These are phyloP conservation scores for Agrypnus murinus DNA, from an alignment of 2,888 invertebrate genomes.

Conservation along the genomic window DNA sequence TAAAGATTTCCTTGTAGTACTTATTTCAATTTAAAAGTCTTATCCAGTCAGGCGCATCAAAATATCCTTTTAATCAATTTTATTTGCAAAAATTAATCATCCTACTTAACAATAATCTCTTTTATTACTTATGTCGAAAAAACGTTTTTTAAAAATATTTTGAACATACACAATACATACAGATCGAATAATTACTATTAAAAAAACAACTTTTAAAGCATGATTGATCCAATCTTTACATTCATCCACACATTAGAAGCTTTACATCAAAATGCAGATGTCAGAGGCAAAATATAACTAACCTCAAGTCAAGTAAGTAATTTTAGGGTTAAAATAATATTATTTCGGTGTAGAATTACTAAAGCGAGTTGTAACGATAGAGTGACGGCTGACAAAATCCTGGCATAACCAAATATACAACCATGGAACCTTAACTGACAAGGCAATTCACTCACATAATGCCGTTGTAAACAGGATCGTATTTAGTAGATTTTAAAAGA, in stretches of 20 bases:
- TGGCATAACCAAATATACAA: conserved; percentile 46
- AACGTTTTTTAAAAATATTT: neutral
- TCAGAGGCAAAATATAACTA: conserved; percentile 37
- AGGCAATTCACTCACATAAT: conserved; percentile 33
- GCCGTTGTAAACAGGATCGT: conserved; percentile 15
- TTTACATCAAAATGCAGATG: conserved; percentile 22
- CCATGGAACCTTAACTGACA: conserved; percentile 37
- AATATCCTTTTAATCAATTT: neutral
- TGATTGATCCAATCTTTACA: no score
- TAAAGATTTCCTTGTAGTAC: conserved; percentile 5
- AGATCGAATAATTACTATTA: no score
- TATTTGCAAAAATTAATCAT: no score
- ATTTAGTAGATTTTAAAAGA: neutral
- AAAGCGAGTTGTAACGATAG: conserved; percentile 48
- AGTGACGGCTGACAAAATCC: conserved; percentile 53
- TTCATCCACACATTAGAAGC: no score
- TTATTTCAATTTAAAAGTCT: conserved; percentile 6
- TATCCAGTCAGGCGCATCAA: conserved; percentile 1
- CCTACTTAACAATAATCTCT: neutral
- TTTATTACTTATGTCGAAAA: no score
- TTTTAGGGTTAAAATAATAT: conserved; percentile 54
- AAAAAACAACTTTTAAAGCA: no score
- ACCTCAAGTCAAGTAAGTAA: no score
- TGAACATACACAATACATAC: neutral
- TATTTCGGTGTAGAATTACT: conserved; percentile 55